Evolutionary conservation across 2,113 vertebrate species (phyloP).

Genomic region (Amia ocellicauda): DNA sequence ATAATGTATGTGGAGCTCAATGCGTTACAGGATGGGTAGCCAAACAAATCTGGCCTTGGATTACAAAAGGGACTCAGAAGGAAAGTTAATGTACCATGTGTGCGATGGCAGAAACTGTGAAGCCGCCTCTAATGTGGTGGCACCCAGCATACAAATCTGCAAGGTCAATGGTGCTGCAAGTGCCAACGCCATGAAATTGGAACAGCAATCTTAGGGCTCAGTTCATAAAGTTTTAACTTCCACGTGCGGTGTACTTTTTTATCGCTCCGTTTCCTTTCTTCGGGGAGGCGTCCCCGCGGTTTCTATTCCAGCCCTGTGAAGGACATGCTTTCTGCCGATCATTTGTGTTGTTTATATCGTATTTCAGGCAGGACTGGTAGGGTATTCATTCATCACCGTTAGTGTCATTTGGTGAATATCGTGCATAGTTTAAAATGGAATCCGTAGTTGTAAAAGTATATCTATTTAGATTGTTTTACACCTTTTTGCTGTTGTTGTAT

Average conservation of each 20-base stretch:
- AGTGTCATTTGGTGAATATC: too few relatives aligned
- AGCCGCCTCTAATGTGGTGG: not conserved
- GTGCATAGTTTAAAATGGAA: too few relatives aligned
- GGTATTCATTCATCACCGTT: too few relatives aligned
- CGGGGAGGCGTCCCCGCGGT: not conserved
- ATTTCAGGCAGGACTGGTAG: too few relatives aligned
- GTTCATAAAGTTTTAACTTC: conserved; percentile 15
- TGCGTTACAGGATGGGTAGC: not conserved
- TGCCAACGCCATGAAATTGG: conserved; percentile 17
- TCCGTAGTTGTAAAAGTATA: too few relatives aligned
- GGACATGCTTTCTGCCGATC: not conserved
- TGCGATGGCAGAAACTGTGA: conserved; percentile 7
- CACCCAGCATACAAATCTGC: conserved; percentile 5
- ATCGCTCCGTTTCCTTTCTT: conserved; percentile 1
- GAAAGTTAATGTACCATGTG: conserved; percentile 22
- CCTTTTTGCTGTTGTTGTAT: too few relatives aligned
- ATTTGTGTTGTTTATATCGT: too few relatives aligned
- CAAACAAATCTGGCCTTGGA: conserved; percentile 18
- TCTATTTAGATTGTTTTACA: too few relatives aligned
- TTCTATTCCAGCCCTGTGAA: not conserved
- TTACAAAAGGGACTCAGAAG: conserved; percentile 8
- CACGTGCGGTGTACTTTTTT: conserved; percentile 1
- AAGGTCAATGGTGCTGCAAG: conserved; percentile 17
- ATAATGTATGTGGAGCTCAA: conserved; percentile 17
- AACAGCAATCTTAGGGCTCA: conserved; percentile 8